Conservation (phyloP, 1,140 invertebrate genomes). For the Plutomurus gul region DNA sequence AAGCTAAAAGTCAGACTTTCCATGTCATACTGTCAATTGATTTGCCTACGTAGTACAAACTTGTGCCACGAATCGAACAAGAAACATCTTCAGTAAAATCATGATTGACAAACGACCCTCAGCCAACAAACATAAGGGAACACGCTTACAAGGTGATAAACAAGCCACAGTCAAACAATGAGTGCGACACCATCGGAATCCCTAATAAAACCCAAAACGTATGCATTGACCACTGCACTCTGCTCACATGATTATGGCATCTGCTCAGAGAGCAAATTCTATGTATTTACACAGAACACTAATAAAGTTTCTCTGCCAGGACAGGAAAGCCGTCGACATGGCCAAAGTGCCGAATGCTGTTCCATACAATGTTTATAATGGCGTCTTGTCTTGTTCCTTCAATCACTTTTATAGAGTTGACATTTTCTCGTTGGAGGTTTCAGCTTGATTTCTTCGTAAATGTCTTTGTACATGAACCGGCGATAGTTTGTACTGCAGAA, state of each 20-base stretch:
- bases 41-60: background rate
- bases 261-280: too few species aligned
- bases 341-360: background rate
- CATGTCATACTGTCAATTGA: background rate
- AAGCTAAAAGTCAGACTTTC: background rate
- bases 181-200: too few species aligned
- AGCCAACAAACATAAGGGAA: too few species aligned
- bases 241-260: too few species aligned
- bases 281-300: background rate
- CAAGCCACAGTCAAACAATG: too few species aligned
- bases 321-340: background rate
- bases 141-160: too few species aligned
- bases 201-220: too few species aligned
- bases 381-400: background rate
- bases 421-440: background rate
- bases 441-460: background rate
- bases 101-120: conserved; percentile 23
- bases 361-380: background rate
- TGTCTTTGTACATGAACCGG: too few species aligned
- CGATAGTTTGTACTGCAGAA: too few species aligned
- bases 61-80: background rate
- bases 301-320: too few species aligned
- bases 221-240: too few species aligned
- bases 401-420: background rate
- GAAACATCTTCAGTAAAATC: conserved; percentile 26